Conservation (phyloP, 1,140 invertebrate species). For the Periplaneta americana region DNA sequence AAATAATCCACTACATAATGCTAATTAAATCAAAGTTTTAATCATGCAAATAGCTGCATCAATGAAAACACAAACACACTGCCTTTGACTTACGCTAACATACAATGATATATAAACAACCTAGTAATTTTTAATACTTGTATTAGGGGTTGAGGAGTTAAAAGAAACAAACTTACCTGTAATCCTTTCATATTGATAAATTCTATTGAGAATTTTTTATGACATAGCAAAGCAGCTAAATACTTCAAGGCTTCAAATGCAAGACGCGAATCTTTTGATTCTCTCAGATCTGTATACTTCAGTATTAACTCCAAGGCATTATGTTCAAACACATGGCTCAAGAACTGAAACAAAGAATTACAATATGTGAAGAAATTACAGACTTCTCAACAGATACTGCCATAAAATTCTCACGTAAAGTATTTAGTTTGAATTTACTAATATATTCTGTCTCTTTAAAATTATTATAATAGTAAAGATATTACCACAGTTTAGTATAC, state of each 20-base stretch:
- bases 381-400: no score
- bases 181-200: slow-evolving; percentile 84
- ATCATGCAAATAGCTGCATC: no score
- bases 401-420: no score
- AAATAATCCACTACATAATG: no score
- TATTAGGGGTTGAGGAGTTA: no score
- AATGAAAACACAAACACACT: no score
- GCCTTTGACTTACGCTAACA: background rate
- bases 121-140: no score
- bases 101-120: background rate
- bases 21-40: no score
- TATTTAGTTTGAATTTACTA: no score
- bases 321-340: slow-evolving; percentile 87
- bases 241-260: slow-evolving; percentile 95
- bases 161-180: slow-evolving; percentile 39
- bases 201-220: slow-evolving; percentile 96
- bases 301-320: slow-evolving; percentile 85
- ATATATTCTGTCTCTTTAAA: no score
- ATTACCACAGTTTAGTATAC: no score
- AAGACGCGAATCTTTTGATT: slow-evolving; percentile 82
- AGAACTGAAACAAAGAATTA: slow-evolving; percentile 51
- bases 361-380: background rate
- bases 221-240: slow-evolving; percentile 85
- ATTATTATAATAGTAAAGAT: no score
- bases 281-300: slow-evolving; percentile 82